phyloP scores from a whole-genome alignment of 2,113 vertebrate species.

The Datnioides undecimradiatus region DNA sequence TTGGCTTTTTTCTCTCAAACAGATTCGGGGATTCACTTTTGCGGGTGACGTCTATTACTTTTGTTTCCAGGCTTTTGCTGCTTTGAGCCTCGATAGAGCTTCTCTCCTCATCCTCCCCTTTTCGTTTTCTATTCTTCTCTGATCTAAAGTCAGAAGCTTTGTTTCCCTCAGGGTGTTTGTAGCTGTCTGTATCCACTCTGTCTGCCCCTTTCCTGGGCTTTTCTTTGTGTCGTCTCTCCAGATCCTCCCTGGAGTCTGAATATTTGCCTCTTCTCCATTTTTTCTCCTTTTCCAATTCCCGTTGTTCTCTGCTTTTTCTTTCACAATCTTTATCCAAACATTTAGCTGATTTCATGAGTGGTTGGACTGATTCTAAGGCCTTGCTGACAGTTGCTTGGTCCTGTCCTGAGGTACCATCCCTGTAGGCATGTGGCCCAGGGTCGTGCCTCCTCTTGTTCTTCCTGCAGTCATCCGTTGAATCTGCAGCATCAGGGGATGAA shows the following conservation, averaged over 20 bases:
- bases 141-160: constrained; percentile 29
- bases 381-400: constrained; percentile 85
- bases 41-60: neutral
- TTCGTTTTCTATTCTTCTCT: constrained; percentile 80
- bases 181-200: neutral
- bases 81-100: constrained; percentile 5
- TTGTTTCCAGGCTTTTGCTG: constrained; percentile 12
- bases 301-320: constrained; percentile 81
- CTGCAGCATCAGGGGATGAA: constrained; percentile 80
- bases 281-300: constrained; percentile 69
- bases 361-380: constrained; percentile 67
- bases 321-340: constrained; percentile 85
- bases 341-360: constrained; percentile 68
- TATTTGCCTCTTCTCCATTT: constrained; percentile 85
- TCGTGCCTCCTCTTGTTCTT: constrained; percentile 84
- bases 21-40: constrained; percentile 18
- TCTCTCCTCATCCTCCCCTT: constrained; percentile 23
- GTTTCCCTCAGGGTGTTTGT: constrained; percentile 63
- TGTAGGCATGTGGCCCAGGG: constrained; percentile 82
- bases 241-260: constrained; percentile 70
- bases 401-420: constrained; percentile 86
- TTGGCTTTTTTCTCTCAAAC: constrained; percentile 43
- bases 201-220: constrained; percentile 62
- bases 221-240: constrained; percentile 77
- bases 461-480: constrained; percentile 80